A percentile compares a stretch with the other conserved stretches of the same genome.
Evolutionary conservation across 1,140 invertebrate genomes (phyloP).

Genomic region (Drosophila subpulchrella): DNA sequence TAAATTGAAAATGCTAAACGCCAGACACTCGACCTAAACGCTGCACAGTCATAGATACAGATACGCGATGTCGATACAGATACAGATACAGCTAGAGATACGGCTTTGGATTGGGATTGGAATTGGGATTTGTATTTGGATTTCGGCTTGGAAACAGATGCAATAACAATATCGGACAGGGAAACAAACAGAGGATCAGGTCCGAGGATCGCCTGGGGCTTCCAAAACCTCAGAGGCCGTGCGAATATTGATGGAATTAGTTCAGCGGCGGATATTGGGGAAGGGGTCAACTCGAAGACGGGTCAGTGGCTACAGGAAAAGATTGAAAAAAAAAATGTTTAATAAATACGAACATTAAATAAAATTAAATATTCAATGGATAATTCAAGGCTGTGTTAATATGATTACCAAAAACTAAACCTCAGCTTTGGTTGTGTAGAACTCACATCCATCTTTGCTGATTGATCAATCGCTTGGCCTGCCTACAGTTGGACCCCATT

Average conservation of each 20-base stretch:
- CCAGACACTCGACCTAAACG: conserved; percentile 67
- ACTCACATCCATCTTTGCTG: neutral
- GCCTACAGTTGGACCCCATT: conserved; percentile 40
- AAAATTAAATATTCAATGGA: neutral
- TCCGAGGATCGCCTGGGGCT: conserved; percentile 7
- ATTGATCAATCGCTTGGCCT: conserved; percentile 36
- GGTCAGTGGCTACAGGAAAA: too few relatives aligned
- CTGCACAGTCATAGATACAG: conserved; percentile 44
- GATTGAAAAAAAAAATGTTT: too few relatives aligned
- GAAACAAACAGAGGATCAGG: conserved; percentile 19
- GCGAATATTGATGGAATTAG: conserved; percentile 33
- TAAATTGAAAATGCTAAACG: conserved; percentile 83
- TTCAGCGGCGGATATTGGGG: neutral
- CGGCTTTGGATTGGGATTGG: conserved; percentile 5
- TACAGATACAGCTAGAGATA: conserved; percentile 39
- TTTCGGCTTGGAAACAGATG: conserved; percentile 19
- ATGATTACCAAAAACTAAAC: neutral
- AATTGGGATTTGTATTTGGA: conserved; percentile 1
- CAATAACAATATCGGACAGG: conserved; percentile 34
- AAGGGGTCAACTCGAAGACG: neutral
- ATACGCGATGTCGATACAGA: conserved; percentile 37
- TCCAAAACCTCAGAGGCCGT: conserved; percentile 10
- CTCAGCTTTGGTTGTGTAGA: neutral
- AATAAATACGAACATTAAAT: too few relatives aligned
- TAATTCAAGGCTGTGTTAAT: too few relatives aligned